Evolutionary conservation across 2,888 invertebrate species (phyloP).

Genomic region (Dynastes tityus): DNA sequence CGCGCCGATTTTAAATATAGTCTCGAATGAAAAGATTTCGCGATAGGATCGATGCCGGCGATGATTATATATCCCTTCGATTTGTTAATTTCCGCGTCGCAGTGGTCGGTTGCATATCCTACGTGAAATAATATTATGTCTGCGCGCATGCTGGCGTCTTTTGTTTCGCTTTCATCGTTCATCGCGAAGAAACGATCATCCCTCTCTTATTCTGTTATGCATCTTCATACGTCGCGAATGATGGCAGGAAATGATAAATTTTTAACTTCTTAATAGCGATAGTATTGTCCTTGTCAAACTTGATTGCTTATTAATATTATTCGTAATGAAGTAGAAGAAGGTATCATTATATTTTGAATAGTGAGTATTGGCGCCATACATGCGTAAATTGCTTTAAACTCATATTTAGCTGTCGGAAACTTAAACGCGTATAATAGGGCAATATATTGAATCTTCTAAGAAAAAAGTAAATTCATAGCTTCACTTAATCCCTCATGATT

Average conservation of each 20-base stretch:
- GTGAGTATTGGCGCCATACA: slow-evolving; percentile 14
- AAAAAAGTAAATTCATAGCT: too few species aligned
- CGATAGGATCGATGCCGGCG: slow-evolving; percentile 40
- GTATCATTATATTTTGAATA: neutral
- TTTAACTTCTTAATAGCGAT: neutral
- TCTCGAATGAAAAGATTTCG: slow-evolving; percentile 18
- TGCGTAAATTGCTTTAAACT: neutral
- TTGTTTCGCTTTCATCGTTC: slow-evolving; percentile 25
- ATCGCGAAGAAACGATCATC: neutral
- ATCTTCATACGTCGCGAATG: neutral
- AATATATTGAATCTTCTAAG: too few species aligned
- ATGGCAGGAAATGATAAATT: slow-evolving; percentile 17
- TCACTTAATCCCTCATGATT: too few species aligned
- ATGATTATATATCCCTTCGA: slow-evolving; percentile 40
- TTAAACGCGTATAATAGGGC: too few species aligned
- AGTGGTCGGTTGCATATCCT: slow-evolving; percentile 26
- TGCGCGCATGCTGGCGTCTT: slow-evolving; percentile 21
- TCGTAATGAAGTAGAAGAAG: neutral
- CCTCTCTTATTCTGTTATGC: neutral
- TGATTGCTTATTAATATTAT: neutral
- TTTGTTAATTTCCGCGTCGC: slow-evolving; percentile 42
- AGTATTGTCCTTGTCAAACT: neutral
- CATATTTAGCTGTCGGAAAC: neutral
- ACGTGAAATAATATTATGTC: slow-evolving; percentile 11
- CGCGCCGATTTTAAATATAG: slow-evolving; percentile 37